Percentiles rank a stretch among this genome's conserved stretches.
These are phyloP conservation scores for Nomada lathburiana DNA, from an alignment of 2,888 invertebrate species.

Conservation along the genomic window DNA sequence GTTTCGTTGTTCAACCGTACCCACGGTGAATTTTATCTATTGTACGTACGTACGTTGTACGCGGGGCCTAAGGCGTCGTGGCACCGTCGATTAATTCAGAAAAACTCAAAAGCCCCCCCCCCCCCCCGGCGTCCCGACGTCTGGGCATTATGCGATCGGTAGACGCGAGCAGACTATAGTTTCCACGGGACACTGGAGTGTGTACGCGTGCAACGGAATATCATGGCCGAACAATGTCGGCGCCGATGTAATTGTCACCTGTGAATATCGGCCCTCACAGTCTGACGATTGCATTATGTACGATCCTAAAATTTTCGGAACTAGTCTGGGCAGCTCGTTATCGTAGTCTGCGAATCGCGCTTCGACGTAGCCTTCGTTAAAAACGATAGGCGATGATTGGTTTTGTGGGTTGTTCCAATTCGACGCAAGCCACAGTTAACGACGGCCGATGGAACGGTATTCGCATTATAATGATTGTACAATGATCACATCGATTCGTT, in stretches of 20 bases:
- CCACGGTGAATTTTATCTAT: slow-evolving; percentile 1
- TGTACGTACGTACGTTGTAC: not conserved
- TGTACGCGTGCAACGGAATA: slow-evolving; percentile 37
- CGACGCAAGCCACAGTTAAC: slow-evolving; percentile 16
- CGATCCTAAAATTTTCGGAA: slow-evolving; percentile 38
- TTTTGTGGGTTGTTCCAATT: not conserved
- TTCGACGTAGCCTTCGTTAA: slow-evolving; percentile 39
- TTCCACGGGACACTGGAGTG: slow-evolving; percentile 30
- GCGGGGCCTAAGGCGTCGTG: slow-evolving; percentile 37
- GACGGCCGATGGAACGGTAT: not conserved
- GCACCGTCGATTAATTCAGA: slow-evolving; percentile 58
- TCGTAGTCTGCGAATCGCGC: slow-evolving; percentile 20
- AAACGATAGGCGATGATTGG: not conserved
- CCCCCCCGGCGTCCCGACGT: slow-evolving; percentile 42
- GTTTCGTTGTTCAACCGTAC: slow-evolving; percentile 43
- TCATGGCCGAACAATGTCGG: slow-evolving; percentile 56
- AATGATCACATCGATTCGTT: too few relatives aligned
- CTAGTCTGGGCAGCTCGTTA: slow-evolving; percentile 46
- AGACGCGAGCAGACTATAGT: slow-evolving; percentile 44
- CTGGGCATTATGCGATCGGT: slow-evolving; percentile 49
- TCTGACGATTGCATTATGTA: slow-evolving; percentile 56
- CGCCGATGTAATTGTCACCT: slow-evolving; percentile 60
- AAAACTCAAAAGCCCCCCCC: slow-evolving; percentile 55
- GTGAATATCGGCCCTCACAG: slow-evolving; percentile 56
- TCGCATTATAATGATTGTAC: not conserved